A percentile compares a stretch with the other conserved stretches of the same genome.
Evolutionary conservation across 2,797 vertebrate genomes (phyloP).

Genomic region (Takifugu rubripes): DNA sequence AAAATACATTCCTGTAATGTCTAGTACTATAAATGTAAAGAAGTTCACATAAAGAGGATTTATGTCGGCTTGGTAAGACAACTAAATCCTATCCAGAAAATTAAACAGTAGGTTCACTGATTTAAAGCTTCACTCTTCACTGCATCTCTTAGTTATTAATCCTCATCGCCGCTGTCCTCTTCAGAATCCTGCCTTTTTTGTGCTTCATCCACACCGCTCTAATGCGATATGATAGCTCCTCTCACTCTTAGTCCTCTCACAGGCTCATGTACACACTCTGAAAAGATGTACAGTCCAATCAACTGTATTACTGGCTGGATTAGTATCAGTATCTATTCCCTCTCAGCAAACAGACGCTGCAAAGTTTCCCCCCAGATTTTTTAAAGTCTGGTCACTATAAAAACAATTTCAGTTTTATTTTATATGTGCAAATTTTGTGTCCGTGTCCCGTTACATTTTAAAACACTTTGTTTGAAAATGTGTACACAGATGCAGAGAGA

Average conservation of each 20-base stretch:
- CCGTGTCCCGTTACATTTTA: too few relatives aligned
- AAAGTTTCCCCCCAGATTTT: conserved; percentile 17
- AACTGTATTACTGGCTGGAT: conserved; percentile 43
- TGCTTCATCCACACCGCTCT: conserved; percentile 27
- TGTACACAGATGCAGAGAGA: too few relatives aligned
- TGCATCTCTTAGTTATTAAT: conserved; percentile 40
- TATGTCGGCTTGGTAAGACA: conserved; percentile 28
- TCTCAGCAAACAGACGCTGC: conserved; percentile 36
- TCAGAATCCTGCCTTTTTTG: conserved; percentile 12
- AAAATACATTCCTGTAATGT: conserved; percentile 12
- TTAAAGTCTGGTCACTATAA: conserved; percentile 20
- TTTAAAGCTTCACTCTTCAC: conserved; percentile 36
- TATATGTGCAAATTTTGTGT: too few relatives aligned
- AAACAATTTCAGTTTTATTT: background rate
- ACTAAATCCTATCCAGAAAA: conserved; percentile 39
- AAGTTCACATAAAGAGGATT: conserved; percentile 35
- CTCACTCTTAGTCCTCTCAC: conserved; percentile 6
- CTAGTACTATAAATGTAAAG: conserved; percentile 6
- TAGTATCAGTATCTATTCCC: conserved; percentile 49
- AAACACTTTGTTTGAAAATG: too few relatives aligned
- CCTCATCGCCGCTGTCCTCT: conserved; percentile 29
- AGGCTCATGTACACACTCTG: conserved; percentile 12
- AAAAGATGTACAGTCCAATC: conserved; percentile 55
- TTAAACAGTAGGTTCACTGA: conserved; percentile 36
- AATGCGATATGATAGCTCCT: conserved; percentile 26